A percentile compares a stretch with the other conserved stretches of the same genome.
These are phyloP conservation scores for Tyria jacobaeae DNA, from an alignment of 2,888 invertebrate species.

Conservation along the genomic window DNA sequence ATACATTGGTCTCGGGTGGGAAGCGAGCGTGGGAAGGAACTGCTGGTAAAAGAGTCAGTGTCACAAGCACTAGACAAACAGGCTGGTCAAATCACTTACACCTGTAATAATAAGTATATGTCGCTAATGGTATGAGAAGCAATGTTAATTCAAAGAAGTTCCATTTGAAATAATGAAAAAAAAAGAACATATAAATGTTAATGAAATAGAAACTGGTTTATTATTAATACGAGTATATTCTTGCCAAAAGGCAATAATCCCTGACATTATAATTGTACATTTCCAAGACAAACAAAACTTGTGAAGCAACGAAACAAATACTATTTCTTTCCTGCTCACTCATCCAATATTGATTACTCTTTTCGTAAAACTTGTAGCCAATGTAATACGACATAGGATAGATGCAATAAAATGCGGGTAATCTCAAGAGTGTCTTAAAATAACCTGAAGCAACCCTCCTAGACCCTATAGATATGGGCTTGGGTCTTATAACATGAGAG, in stretches of 20 bases:
- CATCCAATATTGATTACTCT: slow-evolving; percentile 5
- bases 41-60: too few species aligned
- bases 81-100: too few species aligned
- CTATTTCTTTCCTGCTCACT: background rate
- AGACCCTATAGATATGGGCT: slow-evolving; percentile 5
- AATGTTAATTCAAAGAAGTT: background rate
- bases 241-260: background rate
- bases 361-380: background rate
- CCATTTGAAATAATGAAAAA: background rate
- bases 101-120: too few species aligned
- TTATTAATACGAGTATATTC: background rate
- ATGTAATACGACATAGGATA: background rate
- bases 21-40: too few species aligned
- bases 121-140: too few species aligned
- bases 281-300: background rate
- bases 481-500: background rate
- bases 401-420: slow-evolving; percentile 5
- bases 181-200: background rate
- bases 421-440: slow-evolving; percentile 5
- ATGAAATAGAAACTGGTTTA: background rate
- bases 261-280: background rate
- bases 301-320: background rate
- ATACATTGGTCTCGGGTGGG: too few species aligned
- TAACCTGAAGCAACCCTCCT: background rate
- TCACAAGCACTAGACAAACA: too few species aligned